phyloP scores from a whole-genome alignment of 2,113 vertebrate genomes.

The Meriones unguiculatus region DNA sequence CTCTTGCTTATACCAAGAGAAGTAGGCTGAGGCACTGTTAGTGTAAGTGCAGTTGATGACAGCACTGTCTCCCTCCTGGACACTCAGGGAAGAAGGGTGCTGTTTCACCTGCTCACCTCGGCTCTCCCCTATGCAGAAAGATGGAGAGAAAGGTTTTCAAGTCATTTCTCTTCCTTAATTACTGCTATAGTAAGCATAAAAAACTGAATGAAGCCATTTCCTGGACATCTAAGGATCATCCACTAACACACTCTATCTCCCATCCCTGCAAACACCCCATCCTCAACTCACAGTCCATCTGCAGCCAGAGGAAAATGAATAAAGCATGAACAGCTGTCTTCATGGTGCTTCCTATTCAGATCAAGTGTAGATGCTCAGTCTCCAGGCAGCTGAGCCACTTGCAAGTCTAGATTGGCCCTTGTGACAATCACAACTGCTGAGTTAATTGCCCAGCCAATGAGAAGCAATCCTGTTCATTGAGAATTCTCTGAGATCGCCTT shows the following conservation, averaged over 20 bases:
- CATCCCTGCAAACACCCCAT: neutral
- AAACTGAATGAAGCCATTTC: neutral
- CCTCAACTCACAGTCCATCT: conserved; percentile 35
- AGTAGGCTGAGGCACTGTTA: no score
- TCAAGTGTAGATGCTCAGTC: neutral
- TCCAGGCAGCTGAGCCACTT: neutral
- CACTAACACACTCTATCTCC: neutral
- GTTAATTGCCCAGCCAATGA: neutral
- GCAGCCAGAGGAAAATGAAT: neutral
- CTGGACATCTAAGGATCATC: neutral
- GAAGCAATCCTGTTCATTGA: neutral
- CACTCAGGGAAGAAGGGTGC: no score
- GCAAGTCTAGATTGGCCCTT: accelerated
- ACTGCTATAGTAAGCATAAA: neutral
- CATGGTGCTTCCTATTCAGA: neutral
- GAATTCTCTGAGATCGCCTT: neutral
- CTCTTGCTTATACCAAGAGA: no score
- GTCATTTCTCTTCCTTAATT: neutral
- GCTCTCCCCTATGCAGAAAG: no score
- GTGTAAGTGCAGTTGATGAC: no score
- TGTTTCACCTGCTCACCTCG: no score
- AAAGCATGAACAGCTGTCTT: neutral
- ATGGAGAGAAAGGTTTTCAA: no score
- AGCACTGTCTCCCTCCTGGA: no score
- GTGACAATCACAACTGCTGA: neutral